These are phyloP conservation scores for Strongylocentrotus purpuratus DNA, from an alignment of 35 echinoderm and acorn worm genomes.

Conservation along the genomic window DNA sequence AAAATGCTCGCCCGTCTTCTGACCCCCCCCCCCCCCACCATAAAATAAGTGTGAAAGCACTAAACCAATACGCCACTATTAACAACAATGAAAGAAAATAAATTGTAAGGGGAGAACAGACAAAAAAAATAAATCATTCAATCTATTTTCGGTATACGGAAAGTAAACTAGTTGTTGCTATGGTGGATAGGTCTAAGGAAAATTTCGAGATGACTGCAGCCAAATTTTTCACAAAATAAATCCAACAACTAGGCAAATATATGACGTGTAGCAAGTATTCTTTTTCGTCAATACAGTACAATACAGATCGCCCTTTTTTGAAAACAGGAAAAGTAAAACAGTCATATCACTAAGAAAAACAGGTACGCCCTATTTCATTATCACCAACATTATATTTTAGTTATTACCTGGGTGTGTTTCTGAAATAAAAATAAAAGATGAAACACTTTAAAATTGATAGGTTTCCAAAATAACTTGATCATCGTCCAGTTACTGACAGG, in stretches of 20 bases:
- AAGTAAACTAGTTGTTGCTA: background rate
- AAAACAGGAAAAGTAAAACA: too few species aligned
- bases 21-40: too few species aligned
- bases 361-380: background rate
- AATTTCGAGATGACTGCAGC: background rate
- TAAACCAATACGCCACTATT: too few species aligned
- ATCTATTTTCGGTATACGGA: too few species aligned
- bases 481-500: background rate
- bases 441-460: background rate
- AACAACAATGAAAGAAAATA: too few species aligned
- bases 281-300: background rate
- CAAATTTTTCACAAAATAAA: background rate
- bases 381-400: background rate
- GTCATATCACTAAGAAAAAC: background rate
- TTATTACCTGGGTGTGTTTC: background rate
- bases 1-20: too few species aligned
- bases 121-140: too few species aligned
- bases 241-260: background rate
- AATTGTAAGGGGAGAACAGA: too few species aligned
- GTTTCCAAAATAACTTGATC: background rate
- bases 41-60: too few species aligned
- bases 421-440: background rate
- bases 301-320: background rate
- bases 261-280: background rate
- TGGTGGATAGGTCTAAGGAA: background rate